Percentiles rank a stretch among this genome's conserved stretches.
phyloP scores from a whole-genome alignment of 2,888 invertebrate species.

The Alcis repandata region DNA sequence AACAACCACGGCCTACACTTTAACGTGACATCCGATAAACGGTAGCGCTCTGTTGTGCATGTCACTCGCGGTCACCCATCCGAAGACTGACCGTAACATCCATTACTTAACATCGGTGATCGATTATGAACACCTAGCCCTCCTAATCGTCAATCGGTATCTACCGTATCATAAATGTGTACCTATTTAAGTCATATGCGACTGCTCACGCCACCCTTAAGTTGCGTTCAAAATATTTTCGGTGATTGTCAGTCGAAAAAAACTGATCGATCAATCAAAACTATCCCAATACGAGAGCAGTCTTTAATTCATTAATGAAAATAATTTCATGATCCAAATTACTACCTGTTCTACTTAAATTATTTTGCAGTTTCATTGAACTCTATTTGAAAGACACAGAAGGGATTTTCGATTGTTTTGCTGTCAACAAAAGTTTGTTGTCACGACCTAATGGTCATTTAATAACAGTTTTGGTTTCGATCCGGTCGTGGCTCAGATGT shows the following conservation, averaged over 20 bases:
- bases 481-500: slow-evolving; percentile 63
- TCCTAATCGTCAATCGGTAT: too few species aligned
- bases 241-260: neutral
- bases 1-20: too few species aligned
- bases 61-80: too few species aligned
- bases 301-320: slow-evolving; percentile 65
- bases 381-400: slow-evolving; percentile 11
- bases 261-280: slow-evolving; percentile 31
- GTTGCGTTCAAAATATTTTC: neutral
- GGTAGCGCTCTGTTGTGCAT: too few species aligned
- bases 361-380: slow-evolving; percentile 3
- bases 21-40: too few species aligned
- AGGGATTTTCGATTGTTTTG: slow-evolving; percentile 27
- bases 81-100: too few species aligned
- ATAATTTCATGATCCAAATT: slow-evolving; percentile 58
- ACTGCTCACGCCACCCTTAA: too few species aligned
- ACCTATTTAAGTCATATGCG: too few species aligned
- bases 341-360: slow-evolving; percentile 37
- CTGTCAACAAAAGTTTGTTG: slow-evolving; percentile 9
- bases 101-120: too few species aligned
- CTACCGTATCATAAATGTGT: too few species aligned
- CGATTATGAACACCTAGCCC: too few species aligned
- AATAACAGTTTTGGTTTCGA: slow-evolving; percentile 73
- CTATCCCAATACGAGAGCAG: slow-evolving; percentile 51
- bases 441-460: slow-evolving; percentile 73